These are phyloP conservation scores for Xerus rutilus DNA, from an alignment of 2,797 vertebrate genomes.

Conservation along the genomic window DNA sequence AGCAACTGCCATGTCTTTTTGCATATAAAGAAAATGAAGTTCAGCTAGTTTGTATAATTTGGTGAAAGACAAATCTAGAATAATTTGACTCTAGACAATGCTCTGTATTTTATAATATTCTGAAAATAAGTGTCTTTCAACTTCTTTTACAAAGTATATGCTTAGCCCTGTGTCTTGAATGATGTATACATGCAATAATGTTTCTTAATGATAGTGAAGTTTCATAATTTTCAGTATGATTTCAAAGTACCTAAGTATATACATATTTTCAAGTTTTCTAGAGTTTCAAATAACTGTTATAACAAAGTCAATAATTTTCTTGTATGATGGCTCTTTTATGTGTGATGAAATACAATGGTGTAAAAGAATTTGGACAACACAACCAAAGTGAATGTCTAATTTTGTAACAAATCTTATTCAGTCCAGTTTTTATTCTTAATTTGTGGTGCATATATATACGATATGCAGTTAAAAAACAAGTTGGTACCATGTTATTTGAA, in stretches of 20 bases:
- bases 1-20: neutral
- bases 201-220: neutral
- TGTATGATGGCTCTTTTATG: neutral
- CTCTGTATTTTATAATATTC: neutral
- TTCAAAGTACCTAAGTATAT: neutral
- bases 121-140: neutral
- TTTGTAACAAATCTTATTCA: neutral
- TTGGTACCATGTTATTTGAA: neutral
- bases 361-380: neutral
- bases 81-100: neutral
- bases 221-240: neutral
- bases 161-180: neutral
- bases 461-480: neutral
- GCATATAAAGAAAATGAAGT: neutral
- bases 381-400: neutral
- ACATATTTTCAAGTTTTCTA: neutral
- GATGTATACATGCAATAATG: neutral
- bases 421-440: neutral
- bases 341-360: neutral
- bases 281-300: neutral
- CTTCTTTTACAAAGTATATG: neutral
- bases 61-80: neutral
- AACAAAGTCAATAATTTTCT: neutral
- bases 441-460: too few species aligned
- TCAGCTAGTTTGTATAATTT: neutral